Evolutionary conservation across 2,113 vertebrate genomes (phyloP).

Genomic region (Natator depressus): DNA sequence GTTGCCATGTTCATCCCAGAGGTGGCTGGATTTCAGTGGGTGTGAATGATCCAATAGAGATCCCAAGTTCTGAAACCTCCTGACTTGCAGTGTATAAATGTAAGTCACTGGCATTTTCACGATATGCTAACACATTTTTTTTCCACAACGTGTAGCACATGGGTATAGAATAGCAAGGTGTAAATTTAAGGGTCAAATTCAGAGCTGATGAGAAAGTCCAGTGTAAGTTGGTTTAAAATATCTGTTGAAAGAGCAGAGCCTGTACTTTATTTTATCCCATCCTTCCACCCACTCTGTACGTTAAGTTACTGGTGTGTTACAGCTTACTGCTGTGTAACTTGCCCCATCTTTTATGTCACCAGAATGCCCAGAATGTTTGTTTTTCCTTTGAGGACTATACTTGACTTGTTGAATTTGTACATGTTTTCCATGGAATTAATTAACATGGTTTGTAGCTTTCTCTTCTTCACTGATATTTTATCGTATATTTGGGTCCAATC

Average conservation of each 20-base stretch:
- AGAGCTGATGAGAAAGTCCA: background rate
- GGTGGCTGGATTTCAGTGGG: background rate
- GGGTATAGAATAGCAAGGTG: background rate
- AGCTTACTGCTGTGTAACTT: background rate
- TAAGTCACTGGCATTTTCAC: background rate
- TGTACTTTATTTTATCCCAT: background rate
- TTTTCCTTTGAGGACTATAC: background rate
- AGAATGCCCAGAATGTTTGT: background rate
- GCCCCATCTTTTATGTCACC: background rate
- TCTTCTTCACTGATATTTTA: background rate
- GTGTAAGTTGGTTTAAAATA: background rate
- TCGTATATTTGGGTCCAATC: background rate
- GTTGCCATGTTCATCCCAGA: constrained; percentile 2
- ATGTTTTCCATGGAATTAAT: background rate
- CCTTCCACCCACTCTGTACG: background rate
- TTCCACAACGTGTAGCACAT: background rate
- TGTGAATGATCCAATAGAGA: background rate
- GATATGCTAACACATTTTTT: background rate
- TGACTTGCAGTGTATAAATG: background rate
- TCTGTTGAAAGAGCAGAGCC: background rate
- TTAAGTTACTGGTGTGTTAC: background rate
- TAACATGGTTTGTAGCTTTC: background rate
- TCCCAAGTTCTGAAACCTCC: background rate
- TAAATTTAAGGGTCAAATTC: background rate
- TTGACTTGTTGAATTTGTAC: background rate